Evolutionary conservation across 2,888 invertebrate genomes (phyloP), one percentile per base, ranked within the genome.

Genomic region (Caenorhabditis macrosperma): DNA sequence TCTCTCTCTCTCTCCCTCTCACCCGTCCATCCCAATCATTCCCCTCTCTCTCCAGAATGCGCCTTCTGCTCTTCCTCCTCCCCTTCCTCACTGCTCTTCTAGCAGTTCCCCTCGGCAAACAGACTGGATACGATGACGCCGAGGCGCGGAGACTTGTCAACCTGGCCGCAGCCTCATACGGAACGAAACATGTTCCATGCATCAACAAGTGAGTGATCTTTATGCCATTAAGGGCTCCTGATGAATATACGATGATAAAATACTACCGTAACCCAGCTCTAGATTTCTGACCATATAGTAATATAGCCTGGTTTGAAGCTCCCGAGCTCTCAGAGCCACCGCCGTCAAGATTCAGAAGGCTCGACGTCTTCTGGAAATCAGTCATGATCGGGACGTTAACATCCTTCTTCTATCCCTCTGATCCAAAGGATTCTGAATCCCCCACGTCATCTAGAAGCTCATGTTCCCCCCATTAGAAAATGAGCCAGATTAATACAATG

Each of bases 111-210:
- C 68, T 79, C 24, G 81, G 78, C 15, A 82, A 82, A 74, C 81
- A 83, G 52, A 85, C 84, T 0, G 57, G 60, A 24, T 88, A 88
- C 66, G 81, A 88, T 71, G 86, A 87, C 69, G 72, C 50, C 5
- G 85, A 86, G 64, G 88, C 88, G 9, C 44, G 83, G 57, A 77
- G 71, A 54, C 68, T 88, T 68, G 67, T 86, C 12, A 84, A 83
- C 24, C 59, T 88, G 48, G 82, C 88, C 0, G 88, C 88, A 0
- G 88, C 87, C 0, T 85, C 88, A 0, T 88, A 88, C 81, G 86
- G 86, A 12, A 68, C 66, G 7, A 52, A 80, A 59, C 87, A 87
- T 26, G 75, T 78, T 28, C 78, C 79, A 15, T 88, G 88, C 66
- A 72, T 88, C 7, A 82, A 77, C 15, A 82, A 82, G 87, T 87